Conservation (phyloP, 1,140 invertebrate genomes). For the Caenorhabditis elegans region DNA sequence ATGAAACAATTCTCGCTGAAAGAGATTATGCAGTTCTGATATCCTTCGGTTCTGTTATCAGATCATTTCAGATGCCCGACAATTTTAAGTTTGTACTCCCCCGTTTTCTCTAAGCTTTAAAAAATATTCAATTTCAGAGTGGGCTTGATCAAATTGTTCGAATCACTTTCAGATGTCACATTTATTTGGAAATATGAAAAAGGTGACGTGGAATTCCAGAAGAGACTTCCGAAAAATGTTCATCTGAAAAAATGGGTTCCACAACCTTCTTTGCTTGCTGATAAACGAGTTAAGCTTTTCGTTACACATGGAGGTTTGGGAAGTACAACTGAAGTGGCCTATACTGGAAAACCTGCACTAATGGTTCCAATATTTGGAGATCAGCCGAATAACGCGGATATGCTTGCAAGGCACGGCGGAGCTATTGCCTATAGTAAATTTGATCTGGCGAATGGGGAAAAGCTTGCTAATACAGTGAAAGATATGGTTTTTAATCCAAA, state of each 20-base stretch:
- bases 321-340: slow-evolving; percentile 49
- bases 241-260: slow-evolving; percentile 35
- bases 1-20: slow-evolving; percentile 18
- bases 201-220: slow-evolving; percentile 11
- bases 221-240: slow-evolving; percentile 25
- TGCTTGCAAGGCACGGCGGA: slow-evolving; percentile 41
- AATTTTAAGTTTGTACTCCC: no score
- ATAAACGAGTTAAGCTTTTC: slow-evolving; percentile 48
- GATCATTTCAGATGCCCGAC: background rate
- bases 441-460: background rate
- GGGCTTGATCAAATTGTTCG: background rate
- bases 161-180: slow-evolving; percentile 22
- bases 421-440: slow-evolving; percentile 35
- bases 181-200: slow-evolving; percentile 42
- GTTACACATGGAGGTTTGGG: slow-evolving; percentile 57
- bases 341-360: slow-evolving; percentile 51
- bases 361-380: slow-evolving; percentile 55
- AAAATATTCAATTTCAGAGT: slow-evolving; percentile 4
- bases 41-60: slow-evolving; percentile 44
- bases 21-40: slow-evolving; percentile 38
- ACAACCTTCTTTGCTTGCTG: slow-evolving; percentile 46
- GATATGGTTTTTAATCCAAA: slow-evolving; percentile 29
- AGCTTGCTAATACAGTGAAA: background rate
- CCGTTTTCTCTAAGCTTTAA: no score
- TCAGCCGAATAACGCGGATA: slow-evolving; percentile 46